Conservation (phyloP, 1,140 invertebrate genomes). For the Drosophila parabipectinata region DNA sequence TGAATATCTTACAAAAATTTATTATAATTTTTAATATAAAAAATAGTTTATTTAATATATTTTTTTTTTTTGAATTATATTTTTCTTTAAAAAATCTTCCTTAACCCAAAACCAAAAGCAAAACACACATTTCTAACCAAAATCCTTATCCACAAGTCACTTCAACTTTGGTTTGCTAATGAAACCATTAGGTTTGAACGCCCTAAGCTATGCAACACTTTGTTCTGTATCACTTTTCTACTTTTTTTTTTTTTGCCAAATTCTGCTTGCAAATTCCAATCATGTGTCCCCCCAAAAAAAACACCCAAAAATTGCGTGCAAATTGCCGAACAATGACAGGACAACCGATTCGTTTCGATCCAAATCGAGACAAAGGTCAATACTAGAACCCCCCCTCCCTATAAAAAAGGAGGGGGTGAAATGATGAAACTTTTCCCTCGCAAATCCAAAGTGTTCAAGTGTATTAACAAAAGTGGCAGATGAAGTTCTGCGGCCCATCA, state of each 20-base stretch:
- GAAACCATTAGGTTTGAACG: slow-evolving; percentile 38
- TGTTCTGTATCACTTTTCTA: slow-evolving; percentile 6
- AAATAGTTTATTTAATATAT: no score
- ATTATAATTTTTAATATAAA: no score
- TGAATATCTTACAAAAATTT: no score
- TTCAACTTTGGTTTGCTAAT: slow-evolving; percentile 39
- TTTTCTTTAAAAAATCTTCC: no score
- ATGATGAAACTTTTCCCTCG: slow-evolving; percentile 14
- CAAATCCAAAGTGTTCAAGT: slow-evolving; percentile 56
- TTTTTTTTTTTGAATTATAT: no score
- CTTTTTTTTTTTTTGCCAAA: neutral
- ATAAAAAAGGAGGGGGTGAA: neutral
- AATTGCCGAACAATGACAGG: slow-evolving; percentile 49
- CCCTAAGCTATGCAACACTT: slow-evolving; percentile 43
- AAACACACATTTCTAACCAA: neutral
- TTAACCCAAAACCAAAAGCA: neutral
- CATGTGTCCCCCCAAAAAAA: slow-evolving; percentile 26
- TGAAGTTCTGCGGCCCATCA: slow-evolving; percentile 27
- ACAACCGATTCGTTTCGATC: slow-evolving; percentile 19
- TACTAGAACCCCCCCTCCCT: neutral
- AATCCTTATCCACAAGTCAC: neutral
- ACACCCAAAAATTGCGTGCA: slow-evolving; percentile 1
- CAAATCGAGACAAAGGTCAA: slow-evolving; percentile 11
- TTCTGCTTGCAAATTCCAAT: slow-evolving; percentile 58
- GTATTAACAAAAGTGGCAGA: slow-evolving; percentile 38